A percentile compares a stretch with the other conserved stretches of the same genome.
These are phyloP conservation scores for Peromyscus maniculatus DNA, from an alignment of 2,113 vertebrate genomes.

Conservation along the genomic window DNA sequence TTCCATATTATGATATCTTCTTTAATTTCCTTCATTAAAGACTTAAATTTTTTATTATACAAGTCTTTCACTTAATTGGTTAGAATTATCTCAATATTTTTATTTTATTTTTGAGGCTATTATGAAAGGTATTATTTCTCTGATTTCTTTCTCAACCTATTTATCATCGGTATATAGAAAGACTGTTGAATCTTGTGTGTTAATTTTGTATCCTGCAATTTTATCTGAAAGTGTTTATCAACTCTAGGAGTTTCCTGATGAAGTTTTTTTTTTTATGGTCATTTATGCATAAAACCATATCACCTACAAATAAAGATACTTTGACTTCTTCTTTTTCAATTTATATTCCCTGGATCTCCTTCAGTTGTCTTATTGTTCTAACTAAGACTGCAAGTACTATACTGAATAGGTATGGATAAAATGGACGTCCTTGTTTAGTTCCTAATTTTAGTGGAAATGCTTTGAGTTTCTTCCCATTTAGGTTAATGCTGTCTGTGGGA, in stretches of 20 bases:
- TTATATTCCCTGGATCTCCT: not conserved
- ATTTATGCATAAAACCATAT: not conserved
- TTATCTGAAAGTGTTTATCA: not conserved
- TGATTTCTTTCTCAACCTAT: not conserved
- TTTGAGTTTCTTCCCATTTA: not conserved
- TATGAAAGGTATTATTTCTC: not conserved
- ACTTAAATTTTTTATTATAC: not conserved
- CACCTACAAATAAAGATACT: not conserved
- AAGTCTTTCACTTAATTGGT: not conserved
- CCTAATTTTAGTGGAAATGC: not conserved
- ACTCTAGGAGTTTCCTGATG: not conserved
- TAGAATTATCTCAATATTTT: not conserved
- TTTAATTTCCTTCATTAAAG: not conserved
- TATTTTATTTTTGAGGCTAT: not conserved
- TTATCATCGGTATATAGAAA: too few relatives aligned
- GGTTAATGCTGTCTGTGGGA: too few relatives aligned
- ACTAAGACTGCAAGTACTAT: not conserved
- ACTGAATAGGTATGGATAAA: not conserved
- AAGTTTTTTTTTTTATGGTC: not conserved
- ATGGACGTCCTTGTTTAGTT: not conserved
- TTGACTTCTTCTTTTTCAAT: not conserved
- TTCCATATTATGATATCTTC: not conserved
- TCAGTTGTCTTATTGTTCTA: not conserved
- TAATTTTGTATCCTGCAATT: not conserved
- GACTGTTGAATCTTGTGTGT: not conserved